These are phyloP conservation scores for Prionailurus viverrinus DNA, from an alignment of 2,113 vertebrate species.

Conservation along the genomic window DNA sequence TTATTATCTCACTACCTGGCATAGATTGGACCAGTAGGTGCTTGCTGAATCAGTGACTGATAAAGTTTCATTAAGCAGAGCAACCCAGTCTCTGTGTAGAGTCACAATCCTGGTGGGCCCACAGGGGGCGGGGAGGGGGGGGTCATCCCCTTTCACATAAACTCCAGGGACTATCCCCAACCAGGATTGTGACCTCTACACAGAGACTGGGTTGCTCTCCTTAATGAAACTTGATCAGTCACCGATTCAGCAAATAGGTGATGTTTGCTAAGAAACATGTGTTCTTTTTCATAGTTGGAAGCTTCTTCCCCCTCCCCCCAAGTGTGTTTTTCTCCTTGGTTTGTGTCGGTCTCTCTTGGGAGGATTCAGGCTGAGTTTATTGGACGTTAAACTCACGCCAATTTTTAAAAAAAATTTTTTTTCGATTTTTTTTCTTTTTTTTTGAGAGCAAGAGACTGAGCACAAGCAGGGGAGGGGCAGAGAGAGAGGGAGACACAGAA, in stretches of 20 bases:
- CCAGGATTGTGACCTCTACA: not conserved
- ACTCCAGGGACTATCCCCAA: not conserved
- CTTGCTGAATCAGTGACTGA: not conserved
- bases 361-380: not conserved
- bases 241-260: not conserved
- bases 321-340: not conserved
- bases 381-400: not conserved
- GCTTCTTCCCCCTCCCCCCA: not conserved
- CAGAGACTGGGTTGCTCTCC: not conserved
- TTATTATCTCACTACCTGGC: not conserved
- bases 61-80: not conserved
- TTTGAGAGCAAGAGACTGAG: too few species aligned
- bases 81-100: not conserved
- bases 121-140: fast-evolving
- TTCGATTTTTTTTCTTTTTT: too few species aligned
- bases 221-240: not conserved
- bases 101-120: not conserved
- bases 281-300: not conserved
- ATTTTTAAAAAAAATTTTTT: not conserved
- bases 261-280: conserved; percentile 36
- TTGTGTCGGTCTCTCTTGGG: not conserved
- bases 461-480: too few species aligned
- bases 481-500: too few species aligned
- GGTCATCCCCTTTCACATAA: not conserved
- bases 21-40: not conserved